Evolutionary conservation across 2,113 vertebrate species (phyloP), one percentile per base, ranked within the genome.

Genomic region (Myotis davidii): DNA sequence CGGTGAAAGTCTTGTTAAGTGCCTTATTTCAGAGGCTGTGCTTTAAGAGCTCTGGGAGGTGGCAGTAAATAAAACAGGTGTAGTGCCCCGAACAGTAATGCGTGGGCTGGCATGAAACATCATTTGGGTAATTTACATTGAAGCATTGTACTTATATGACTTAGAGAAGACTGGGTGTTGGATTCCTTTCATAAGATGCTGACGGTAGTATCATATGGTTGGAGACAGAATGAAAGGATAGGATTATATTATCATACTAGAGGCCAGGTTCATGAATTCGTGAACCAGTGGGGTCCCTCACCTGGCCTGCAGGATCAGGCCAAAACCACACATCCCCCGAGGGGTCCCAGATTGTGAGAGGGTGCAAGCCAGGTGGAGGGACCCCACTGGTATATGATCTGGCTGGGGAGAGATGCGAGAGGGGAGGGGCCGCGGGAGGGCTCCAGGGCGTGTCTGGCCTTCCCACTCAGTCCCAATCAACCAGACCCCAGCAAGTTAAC

Each of bases 401-500:
- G 56, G 21, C 56, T 21, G 23, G 3, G 56, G 21, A 59, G 56
- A 21, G 21, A 59, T 59, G 21, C 18, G 21, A 21, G 21, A 56
- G 54, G 21, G 54, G 3, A 56, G 54, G 21, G 54, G 21, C 6
- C 9, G 3, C 54, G 3, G 21, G 21, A 59, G 56, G 56, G 21
- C 56, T 59, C 56, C 56, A 23, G 54, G 54, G 20, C 2, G 2
- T 56, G 54, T 56, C 2, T 0, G 54, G 2, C 54, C 54, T 21
- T 56, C 20, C 8, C 0, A 3, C 56, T 59, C 56, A 61, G 9
- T 61, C 59, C 59, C 4, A 0, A 61, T 61, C 1, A 0, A 23
- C 23, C 56, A 61, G 59, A 61, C 25, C 3, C 10, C 59, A 61
- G 59, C 59, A 61, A 61, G 59, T 25, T 27, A 61, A 27, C 9